A percentile compares a stretch with the other conserved stretches of the same genome.
Evolutionary conservation across 1,140 invertebrate genomes (phyloP).

Genomic region (Probaryconus sp.): DNA sequence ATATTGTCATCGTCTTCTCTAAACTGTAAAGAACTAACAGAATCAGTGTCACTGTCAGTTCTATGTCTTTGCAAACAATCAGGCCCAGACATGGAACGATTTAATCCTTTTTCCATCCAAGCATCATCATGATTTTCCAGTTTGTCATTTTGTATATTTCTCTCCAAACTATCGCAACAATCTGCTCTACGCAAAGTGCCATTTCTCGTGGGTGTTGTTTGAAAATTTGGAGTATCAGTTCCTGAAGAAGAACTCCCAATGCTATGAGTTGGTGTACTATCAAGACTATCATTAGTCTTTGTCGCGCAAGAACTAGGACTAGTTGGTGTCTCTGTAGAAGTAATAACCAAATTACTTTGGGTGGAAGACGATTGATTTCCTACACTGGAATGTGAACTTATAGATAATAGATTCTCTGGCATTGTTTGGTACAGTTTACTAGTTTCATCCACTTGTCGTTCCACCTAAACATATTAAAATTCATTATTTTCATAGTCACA

Average conservation of each 20-base stretch:
- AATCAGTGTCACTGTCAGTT: conserved; percentile 75
- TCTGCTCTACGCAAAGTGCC: conserved; percentile 73
- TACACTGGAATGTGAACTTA: conserved; percentile 75
- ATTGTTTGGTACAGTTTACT: conserved; percentile 86
- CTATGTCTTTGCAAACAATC: conserved; percentile 80
- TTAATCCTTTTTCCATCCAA: conserved; percentile 79
- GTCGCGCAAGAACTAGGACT: conserved; percentile 66
- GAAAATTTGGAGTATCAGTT: conserved; percentile 74
- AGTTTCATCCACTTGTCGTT: conserved; percentile 82
- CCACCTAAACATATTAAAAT: conserved; percentile 73
- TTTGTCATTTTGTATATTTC: conserved; percentile 75
- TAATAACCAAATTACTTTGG: conserved; percentile 67
- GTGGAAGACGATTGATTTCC: conserved; percentile 63
- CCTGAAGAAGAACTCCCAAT: conserved; percentile 74
- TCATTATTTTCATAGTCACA: neutral
- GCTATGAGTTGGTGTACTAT: conserved; percentile 76
- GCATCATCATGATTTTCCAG: conserved; percentile 75
- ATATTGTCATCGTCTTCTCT: conserved; percentile 77
- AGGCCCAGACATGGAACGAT: conserved; percentile 84
- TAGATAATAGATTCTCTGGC: conserved; percentile 82
- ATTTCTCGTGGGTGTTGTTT: conserved; percentile 71
- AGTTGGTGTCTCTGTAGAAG: conserved; percentile 59
- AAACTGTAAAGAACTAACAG: conserved; percentile 75
- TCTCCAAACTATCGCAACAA: conserved; percentile 74
- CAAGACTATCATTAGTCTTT: conserved; percentile 71